A percentile compares a stretch with the other conserved stretches of the same genome.
These are phyloP conservation scores for Pomacea maculata DNA, from an alignment of 1,140 invertebrate species.

Conservation along the genomic window DNA sequence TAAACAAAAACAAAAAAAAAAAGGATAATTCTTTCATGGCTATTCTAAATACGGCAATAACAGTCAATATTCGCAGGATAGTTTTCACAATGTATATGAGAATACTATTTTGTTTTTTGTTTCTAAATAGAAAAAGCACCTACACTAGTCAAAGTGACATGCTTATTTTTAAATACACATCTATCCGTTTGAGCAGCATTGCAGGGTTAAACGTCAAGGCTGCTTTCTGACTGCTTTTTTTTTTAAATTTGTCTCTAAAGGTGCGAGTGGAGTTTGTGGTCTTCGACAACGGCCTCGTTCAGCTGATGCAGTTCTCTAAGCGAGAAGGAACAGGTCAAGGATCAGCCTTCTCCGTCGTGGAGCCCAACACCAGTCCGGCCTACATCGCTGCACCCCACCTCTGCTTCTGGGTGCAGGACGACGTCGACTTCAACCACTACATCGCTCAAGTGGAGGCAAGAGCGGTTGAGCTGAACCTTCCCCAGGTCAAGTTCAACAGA, in stretches of 20 bases:
- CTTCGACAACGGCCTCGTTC: slow-evolving; percentile 10
- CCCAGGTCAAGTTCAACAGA: slow-evolving; percentile 22
- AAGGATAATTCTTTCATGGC: too few species aligned
- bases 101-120: too few species aligned
- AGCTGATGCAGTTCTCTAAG: slow-evolving; percentile 2
- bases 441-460: slow-evolving; percentile 8
- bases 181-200: not conserved
- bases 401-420: slow-evolving; percentile 20
- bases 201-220: not conserved
- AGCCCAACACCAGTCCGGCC: slow-evolving; percentile 11
- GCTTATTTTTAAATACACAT: not conserved
- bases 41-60: too few species aligned
- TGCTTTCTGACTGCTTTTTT: too few species aligned
- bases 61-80: too few species aligned
- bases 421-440: slow-evolving; percentile 22
- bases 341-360: not conserved
- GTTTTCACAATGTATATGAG: too few species aligned
- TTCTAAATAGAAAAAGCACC: not conserved
- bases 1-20: too few species aligned
- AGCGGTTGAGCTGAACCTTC: not conserved
- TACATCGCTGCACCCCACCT: slow-evolving; percentile 20
- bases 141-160: not conserved
- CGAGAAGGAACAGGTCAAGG: not conserved
- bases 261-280: slow-evolving; percentile 6
- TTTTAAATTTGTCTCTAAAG: not conserved